Conservation (phyloP, 2,113 vertebrate genomes). For the Daboia siamensis region DNA sequence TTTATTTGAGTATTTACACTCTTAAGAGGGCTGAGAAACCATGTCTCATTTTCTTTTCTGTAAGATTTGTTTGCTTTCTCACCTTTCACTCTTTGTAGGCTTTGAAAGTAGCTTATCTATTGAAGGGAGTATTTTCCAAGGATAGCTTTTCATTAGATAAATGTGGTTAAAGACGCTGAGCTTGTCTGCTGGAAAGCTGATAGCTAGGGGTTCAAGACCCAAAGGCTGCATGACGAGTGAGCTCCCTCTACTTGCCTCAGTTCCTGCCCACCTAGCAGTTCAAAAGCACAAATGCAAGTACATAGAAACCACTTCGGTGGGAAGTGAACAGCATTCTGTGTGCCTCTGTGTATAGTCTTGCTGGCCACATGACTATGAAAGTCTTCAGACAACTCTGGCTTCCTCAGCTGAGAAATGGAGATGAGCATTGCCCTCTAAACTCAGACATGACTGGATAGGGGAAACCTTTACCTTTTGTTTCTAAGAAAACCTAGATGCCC, state of each 20-base stretch:
- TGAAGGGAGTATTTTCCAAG: background rate
- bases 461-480: background rate
- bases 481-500: background rate
- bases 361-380: background rate
- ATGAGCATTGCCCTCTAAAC: background rate
- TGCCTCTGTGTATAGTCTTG: background rate
- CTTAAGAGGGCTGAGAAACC: background rate
- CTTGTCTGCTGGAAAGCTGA: background rate
- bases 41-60: background rate
- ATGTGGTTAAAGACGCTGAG: background rate
- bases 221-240: background rate
- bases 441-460: background rate
- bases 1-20: background rate
- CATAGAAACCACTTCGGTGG: background rate
- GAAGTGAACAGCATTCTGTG: background rate
- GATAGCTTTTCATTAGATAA: background rate
- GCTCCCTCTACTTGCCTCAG: background rate
- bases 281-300: background rate
- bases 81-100: background rate
- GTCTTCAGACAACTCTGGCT: background rate
- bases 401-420: background rate
- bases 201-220: background rate
- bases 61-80: background rate
- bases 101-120: background rate
- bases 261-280: background rate